These are phyloP conservation scores for Sthenelais limicola DNA, from an alignment of 2,888 invertebrate species.

Conservation along the genomic window DNA sequence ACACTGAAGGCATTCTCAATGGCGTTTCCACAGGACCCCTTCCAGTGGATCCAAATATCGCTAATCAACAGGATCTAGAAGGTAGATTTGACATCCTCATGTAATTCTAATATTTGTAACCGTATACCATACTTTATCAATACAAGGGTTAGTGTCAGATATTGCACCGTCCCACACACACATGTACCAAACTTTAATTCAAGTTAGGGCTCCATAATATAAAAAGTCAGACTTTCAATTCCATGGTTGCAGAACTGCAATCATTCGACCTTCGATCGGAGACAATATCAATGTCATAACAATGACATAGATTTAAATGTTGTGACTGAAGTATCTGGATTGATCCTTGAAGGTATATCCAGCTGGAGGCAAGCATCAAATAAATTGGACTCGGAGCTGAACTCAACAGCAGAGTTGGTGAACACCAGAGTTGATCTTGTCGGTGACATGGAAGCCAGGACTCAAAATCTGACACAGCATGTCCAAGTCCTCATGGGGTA, in stretches of 20 bases:
- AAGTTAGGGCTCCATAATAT: no score
- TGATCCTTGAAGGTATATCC: slow-evolving; percentile 9
- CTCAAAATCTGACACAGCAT: neutral
- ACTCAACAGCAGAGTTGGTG: slow-evolving; percentile 2
- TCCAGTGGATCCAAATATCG: neutral
- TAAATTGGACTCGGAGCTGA: slow-evolving; percentile 8
- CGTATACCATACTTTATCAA: neutral
- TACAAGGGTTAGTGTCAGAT: no score
- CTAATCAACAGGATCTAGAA: neutral
- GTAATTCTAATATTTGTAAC: neutral
- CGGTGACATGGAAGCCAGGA: neutral
- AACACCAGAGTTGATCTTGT: neutral
- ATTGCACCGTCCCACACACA: no score
- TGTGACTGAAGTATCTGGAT: no score
- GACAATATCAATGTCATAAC: no score
- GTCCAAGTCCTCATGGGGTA: slow-evolving; percentile 9
- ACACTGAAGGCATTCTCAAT: neutral
- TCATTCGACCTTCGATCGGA: no score
- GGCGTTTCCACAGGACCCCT: neutral
- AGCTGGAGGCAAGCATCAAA: slow-evolving; percentile 14
- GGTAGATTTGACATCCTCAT: slow-evolving; percentile 1
- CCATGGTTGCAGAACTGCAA: no score
- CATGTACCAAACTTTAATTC: no score
- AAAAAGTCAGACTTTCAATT: no score
- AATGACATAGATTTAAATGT: no score